phyloP scores from a whole-genome alignment of 2,113 vertebrate genomes.

The Rhabdornis inornatus region DNA sequence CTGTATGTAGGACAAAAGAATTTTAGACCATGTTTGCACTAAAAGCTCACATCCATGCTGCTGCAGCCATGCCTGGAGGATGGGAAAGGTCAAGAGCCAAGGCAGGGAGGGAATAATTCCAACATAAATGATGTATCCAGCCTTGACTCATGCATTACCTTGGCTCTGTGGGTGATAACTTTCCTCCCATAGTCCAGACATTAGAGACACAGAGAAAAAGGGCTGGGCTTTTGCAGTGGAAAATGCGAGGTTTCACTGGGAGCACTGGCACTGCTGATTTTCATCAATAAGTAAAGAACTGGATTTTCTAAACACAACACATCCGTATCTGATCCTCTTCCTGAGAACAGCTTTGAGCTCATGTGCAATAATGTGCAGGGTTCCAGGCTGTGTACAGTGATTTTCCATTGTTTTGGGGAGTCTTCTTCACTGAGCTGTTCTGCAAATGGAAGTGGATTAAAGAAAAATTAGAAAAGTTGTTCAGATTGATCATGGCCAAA shows the following conservation, averaged over 20 bases:
- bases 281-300: not conserved
- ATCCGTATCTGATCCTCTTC: not conserved
- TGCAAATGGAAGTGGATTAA: not conserved
- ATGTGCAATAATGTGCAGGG: not conserved
- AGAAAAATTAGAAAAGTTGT: not conserved
- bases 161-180: rapidly evolving
- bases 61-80: not conserved
- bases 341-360: not conserved
- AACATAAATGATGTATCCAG: rapidly evolving
- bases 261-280: not conserved
- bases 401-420: not conserved
- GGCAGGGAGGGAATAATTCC: not conserved
- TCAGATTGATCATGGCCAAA: not conserved
- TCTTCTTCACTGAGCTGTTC: not conserved
- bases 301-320: not conserved
- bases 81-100: not conserved
- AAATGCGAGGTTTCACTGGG: not conserved
- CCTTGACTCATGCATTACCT: not conserved
- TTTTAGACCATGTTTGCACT: not conserved
- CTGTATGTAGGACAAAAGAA: not conserved
- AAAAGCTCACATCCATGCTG: rapidly evolving
- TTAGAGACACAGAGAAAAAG: not conserved
- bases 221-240: not conserved
- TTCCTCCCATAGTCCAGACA: not conserved
- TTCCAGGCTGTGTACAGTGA: not conserved